phyloP scores from a whole-genome alignment of 2,797 vertebrate species.

The Xyrichtys novacula region DNA sequence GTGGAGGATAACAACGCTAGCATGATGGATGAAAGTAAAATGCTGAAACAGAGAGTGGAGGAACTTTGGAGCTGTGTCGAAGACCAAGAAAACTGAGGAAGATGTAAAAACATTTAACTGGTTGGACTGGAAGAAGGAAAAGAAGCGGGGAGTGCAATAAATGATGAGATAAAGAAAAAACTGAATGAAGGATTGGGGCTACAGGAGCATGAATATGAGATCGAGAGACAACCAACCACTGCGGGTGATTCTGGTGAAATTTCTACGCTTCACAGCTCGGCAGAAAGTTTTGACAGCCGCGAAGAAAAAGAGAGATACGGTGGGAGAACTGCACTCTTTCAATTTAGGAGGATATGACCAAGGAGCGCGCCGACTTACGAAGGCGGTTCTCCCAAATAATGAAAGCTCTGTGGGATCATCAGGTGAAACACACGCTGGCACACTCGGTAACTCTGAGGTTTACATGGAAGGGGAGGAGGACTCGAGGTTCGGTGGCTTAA shows the following conservation, averaged over 20 bases:
- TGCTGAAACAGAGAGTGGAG: too few relatives aligned
- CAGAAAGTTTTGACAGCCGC: conserved; percentile 13
- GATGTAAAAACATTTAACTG: too few relatives aligned
- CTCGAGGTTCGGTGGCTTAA: too few relatives aligned
- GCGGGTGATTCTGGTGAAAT: conserved; percentile 8
- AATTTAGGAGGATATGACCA: conserved; percentile 3
- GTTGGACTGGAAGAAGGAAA: conserved; percentile 1
- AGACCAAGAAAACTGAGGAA: too few relatives aligned
- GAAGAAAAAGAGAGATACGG: neutral
- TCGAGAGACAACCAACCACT: neutral
- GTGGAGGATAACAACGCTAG: too few relatives aligned
- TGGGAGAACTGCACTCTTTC: conserved; percentile 4
- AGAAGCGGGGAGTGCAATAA: neutral
- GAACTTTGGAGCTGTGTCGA: too few relatives aligned
- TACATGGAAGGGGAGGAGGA: conserved; percentile 19
- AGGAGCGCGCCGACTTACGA: neutral
- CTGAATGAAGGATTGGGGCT: neutral
- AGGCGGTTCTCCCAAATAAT: neutral
- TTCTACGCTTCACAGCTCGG: neutral
- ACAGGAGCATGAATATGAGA: neutral
- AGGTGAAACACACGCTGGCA: conserved; percentile 28
- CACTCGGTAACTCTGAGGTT: neutral
- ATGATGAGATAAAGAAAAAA: conserved; percentile 8
- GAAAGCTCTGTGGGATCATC: conserved; percentile 1
- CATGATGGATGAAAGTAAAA: too few relatives aligned